These are phyloP conservation scores for Chaetops frenatus DNA, from an alignment of 2,113 vertebrate genomes.

Conservation along the genomic window DNA sequence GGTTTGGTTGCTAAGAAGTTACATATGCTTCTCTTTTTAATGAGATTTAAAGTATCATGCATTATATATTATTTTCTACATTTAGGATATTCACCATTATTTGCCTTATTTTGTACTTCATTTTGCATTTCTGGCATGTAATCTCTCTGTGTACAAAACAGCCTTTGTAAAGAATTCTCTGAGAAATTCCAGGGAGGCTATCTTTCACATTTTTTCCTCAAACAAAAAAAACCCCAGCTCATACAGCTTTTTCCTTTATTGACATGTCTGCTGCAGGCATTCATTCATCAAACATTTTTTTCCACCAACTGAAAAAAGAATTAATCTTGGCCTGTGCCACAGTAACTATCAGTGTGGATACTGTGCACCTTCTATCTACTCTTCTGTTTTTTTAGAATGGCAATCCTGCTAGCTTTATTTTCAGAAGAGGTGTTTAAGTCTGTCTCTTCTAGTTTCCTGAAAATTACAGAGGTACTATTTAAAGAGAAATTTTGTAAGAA, in stretches of 20 bases:
- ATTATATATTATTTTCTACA: constrained; percentile 73
- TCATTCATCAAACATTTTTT: constrained; percentile 56
- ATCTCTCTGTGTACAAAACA: constrained; percentile 47
- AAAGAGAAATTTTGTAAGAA: constrained; percentile 4
- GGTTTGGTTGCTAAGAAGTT: constrained; percentile 76
- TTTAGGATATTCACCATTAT: constrained; percentile 65
- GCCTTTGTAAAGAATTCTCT: constrained; percentile 54
- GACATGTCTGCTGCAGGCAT: constrained; percentile 14
- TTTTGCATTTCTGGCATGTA: constrained; percentile 64
- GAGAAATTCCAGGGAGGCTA: constrained; percentile 46
- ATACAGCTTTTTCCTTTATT: constrained; percentile 25
- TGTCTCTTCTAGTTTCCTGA: constrained; percentile 8
- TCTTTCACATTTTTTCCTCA: neutral
- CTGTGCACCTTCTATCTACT: neutral
- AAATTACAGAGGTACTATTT: constrained; percentile 27
- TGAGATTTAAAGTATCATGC: constrained; percentile 74
- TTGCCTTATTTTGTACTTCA: constrained; percentile 67
- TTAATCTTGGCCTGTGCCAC: constrained; percentile 15
- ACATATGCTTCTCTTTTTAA: constrained; percentile 74
- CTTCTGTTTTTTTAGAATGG: neutral
- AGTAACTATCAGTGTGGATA: constrained; percentile 40
- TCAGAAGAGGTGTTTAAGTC: constrained; percentile 30
- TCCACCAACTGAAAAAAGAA: constrained; percentile 41
- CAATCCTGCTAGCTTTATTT: constrained; percentile 45
- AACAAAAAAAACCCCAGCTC: constrained; percentile 15